Evolutionary conservation across 1,140 invertebrate species (phyloP).

Genomic region (Drosophila bifasciata): DNA sequence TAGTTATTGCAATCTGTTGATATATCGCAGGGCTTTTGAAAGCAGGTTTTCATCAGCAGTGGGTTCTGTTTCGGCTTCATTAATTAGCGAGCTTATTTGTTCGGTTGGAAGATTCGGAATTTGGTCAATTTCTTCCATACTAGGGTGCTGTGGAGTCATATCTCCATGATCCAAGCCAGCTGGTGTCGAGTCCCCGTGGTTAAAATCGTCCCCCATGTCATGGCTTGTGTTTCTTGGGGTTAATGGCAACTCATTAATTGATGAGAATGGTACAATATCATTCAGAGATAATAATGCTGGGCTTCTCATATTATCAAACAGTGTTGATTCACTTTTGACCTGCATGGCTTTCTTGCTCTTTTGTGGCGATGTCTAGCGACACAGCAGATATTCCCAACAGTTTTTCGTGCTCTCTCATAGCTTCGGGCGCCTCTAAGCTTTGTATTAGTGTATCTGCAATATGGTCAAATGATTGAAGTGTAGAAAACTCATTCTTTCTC

Average conservation of each 20-base stretch:
- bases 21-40: conserved; percentile 85
- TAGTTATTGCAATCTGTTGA: conserved; percentile 92
- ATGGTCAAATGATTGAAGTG: conserved; percentile 27
- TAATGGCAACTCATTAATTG: conserved; percentile 68
- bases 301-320: conserved; percentile 73
- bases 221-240: conserved; percentile 76
- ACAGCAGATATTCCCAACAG: conserved; percentile 42
- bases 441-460: conserved; percentile 37
- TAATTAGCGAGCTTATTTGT: conserved; percentile 80
- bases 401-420: conserved; percentile 68
- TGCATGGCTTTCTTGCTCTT: conserved; percentile 66
- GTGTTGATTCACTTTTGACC: conserved; percentile 74
- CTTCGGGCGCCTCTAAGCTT: conserved; percentile 65
- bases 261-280: conserved; percentile 74
- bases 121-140: conserved; percentile 85
- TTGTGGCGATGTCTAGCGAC: conserved; percentile 51
- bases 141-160: conserved; percentile 84
- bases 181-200: conserved; percentile 85
- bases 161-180: conserved; percentile 85
- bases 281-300: conserved; percentile 66
- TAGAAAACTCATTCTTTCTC: conserved; percentile 85
- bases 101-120: conserved; percentile 85
- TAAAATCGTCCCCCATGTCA: conserved; percentile 83
- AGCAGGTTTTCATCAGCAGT: conserved; percentile 30
- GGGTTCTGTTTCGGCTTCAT: conserved; percentile 55